Conservation (phyloP, 1,140 invertebrate genomes). For the Delia radicum region DNA sequence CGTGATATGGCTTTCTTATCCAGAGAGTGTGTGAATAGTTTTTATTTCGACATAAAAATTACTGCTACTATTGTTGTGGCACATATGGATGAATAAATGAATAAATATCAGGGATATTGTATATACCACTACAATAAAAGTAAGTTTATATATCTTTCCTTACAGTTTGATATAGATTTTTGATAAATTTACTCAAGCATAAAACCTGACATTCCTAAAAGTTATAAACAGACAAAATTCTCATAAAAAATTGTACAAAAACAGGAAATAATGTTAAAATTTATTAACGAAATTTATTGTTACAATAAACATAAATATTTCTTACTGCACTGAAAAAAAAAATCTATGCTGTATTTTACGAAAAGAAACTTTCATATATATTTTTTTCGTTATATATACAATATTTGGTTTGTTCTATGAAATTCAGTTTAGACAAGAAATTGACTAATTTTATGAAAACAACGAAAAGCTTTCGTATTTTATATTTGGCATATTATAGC, state of each 20-base stretch:
- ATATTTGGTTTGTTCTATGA: too few relatives aligned
- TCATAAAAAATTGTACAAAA: neutral
- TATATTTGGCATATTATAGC: too few relatives aligned
- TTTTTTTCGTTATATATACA: too few relatives aligned
- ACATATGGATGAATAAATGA: too few relatives aligned
- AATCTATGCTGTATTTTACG: too few relatives aligned
- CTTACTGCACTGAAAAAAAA: too few relatives aligned
- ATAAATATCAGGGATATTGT: too few relatives aligned
- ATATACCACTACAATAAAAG: neutral
- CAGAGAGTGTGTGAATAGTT: neutral
- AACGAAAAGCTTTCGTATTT: too few relatives aligned
- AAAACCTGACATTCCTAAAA: constrained; percentile 1
- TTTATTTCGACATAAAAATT: neutral
- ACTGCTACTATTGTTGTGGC: neutral
- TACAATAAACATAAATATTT: neutral
- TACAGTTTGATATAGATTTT: neutral
- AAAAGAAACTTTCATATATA: too few relatives aligned
- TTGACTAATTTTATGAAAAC: too few relatives aligned
- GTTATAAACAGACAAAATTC: neutral
- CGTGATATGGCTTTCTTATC: neutral
- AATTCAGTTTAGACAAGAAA: too few relatives aligned
- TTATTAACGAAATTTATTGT: neutral
- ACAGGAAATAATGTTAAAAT: neutral
- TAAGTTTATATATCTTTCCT: neutral
- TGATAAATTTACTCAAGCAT: constrained; percentile 1